Conservation (phyloP, 2,797 vertebrate genomes). For the Synaphobranchus kaupii region DNA sequence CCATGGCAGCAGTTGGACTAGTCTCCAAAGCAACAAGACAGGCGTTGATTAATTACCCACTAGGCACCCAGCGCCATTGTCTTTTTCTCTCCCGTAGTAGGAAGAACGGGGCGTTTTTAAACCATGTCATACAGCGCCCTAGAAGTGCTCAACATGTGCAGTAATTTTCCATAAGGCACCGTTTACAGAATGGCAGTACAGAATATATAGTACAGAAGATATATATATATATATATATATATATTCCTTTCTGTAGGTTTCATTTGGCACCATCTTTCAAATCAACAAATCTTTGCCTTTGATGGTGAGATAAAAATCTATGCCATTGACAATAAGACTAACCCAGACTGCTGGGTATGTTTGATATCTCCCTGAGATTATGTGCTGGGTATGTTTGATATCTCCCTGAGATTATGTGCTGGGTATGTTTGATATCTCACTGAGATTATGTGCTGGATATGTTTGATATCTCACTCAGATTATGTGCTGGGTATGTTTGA, state of each 20-base stretch:
- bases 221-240: not conserved
- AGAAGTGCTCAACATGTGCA: not conserved
- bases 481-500: too few relatives aligned
- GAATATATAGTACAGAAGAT: too few relatives aligned
- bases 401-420: too few relatives aligned
- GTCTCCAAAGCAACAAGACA: not conserved
- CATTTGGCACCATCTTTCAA: not conserved
- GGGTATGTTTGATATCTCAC: too few relatives aligned
- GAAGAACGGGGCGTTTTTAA: not conserved
- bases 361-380: too few relatives aligned
- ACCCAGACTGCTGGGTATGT: not conserved
- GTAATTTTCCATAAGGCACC: not conserved
- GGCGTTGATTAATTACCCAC: not conserved
- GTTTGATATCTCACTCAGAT: too few relatives aligned
- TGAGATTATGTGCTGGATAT: too few relatives aligned
- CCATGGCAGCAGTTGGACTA: not conserved
- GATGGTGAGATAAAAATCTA: conserved; percentile 8
- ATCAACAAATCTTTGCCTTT: conserved; percentile 6
- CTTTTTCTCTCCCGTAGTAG: not conserved
- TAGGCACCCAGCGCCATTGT: not conserved
- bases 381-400: too few relatives aligned
- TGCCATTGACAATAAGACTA: not conserved
- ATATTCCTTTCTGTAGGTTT: not conserved
- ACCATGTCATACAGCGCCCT: not conserved
- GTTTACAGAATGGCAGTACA: not conserved